Evolutionary conservation across 30 jellyfish, hydroid and myxozoan genomes (phyloP).

Genomic region (Hydra vulgaris): DNA sequence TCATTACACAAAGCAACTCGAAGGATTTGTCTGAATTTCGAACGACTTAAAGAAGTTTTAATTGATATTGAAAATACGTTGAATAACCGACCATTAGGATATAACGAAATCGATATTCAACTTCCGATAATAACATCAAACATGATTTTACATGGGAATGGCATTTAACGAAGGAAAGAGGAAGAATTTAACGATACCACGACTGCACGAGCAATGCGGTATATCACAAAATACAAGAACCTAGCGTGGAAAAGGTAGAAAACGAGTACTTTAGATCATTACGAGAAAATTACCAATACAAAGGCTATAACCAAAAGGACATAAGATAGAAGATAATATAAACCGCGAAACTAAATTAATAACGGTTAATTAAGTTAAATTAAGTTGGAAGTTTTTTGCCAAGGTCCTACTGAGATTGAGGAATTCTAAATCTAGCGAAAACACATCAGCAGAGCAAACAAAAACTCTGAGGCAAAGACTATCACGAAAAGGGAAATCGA

Average conservation of each 20-base stretch:
- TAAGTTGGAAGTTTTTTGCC: too few relatives aligned
- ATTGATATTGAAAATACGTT: constrained; percentile 30
- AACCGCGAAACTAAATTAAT: too few relatives aligned
- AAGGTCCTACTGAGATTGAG: too few relatives aligned
- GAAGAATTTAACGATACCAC: constrained; percentile 8
- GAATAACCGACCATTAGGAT: constrained; percentile 19
- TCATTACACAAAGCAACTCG: constrained; percentile 31
- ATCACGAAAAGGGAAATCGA: too few relatives aligned
- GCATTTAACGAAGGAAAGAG: neutral
- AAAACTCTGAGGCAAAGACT: too few relatives aligned
- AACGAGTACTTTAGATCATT: constrained; percentile 1
- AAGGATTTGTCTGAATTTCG: constrained; percentile 22
- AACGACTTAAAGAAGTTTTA: constrained; percentile 42
- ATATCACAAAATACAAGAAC: neutral
- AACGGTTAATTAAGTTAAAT: too few relatives aligned
- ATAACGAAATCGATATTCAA: constrained; percentile 14
- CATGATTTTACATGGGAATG: constrained; percentile 19
- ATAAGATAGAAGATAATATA: too few relatives aligned
- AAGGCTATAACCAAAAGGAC: neutral
- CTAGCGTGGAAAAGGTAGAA: neutral
- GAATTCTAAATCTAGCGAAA: too few relatives aligned
- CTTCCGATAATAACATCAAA: constrained; percentile 19
- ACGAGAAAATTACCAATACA: neutral
- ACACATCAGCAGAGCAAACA: too few relatives aligned
- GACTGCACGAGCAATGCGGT: constrained; percentile 4